phyloP scores from a whole-genome alignment of 1,140 invertebrate species.

The Acyrthosiphon pisum region DNA sequence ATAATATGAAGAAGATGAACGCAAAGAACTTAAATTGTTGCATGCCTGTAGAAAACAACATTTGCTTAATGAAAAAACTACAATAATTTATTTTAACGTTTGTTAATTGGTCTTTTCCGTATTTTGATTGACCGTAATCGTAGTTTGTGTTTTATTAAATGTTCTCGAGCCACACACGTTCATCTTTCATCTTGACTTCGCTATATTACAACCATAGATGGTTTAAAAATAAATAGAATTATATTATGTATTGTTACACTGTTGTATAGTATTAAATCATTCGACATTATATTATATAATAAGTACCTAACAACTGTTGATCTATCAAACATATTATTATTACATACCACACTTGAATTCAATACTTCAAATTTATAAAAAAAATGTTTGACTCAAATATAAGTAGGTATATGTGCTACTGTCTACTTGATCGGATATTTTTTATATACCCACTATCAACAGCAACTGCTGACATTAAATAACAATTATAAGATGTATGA shows the following conservation, averaged over 20 bases:
- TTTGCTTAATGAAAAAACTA: slow-evolving; percentile 28
- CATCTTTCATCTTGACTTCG: neutral
- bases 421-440: neutral
- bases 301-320: neutral
- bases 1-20: neutral
- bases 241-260: neutral
- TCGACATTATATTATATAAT: neutral
- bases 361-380: neutral
- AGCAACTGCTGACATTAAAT: neutral
- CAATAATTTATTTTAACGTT: slow-evolving; percentile 30
- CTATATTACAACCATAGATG: neutral
- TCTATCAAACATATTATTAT: neutral
- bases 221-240: neutral
- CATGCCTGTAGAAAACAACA: neutral
- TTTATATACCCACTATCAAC: neutral
- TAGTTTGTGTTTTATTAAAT: slow-evolving; percentile 25
- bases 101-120: slow-evolving; percentile 42
- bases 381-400: neutral
- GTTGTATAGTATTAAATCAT: neutral
- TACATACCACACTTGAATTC: neutral
- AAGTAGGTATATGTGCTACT: neutral
- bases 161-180: slow-evolving; percentile 3
- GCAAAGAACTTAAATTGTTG: neutral
- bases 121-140: neutral
- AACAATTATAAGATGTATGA: neutral